These are phyloP conservation scores for Florisuga fusca DNA, from an alignment of 2,797 vertebrate species.

Conservation along the genomic window DNA sequence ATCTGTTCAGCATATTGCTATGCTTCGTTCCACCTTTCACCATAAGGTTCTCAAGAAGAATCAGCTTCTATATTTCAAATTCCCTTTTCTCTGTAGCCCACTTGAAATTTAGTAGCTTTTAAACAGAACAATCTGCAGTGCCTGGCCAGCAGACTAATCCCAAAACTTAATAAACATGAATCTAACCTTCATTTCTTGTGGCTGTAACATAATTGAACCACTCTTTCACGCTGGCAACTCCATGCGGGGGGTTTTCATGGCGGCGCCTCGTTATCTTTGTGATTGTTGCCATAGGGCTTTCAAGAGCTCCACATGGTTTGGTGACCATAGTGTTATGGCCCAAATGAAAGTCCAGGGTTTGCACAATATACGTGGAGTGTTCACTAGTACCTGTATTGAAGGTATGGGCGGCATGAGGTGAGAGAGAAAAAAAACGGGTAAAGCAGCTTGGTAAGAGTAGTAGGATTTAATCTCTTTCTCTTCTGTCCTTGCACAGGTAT, in stretches of 20 bases:
- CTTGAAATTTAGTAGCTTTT: not conserved
- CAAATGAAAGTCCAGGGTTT: constrained; percentile 96
- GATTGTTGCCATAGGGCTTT: constrained; percentile 98
- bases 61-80: not conserved
- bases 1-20: not conserved
- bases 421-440: not conserved
- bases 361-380: constrained; percentile 96
- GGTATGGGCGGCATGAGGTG: rapidly evolving
- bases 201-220: constrained; percentile 99
- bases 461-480: not conserved
- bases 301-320: constrained; percentile 95
- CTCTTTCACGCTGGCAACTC: constrained; percentile 96
- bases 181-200: constrained; percentile 94
- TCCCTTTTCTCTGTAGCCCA: not conserved
- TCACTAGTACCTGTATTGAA: constrained; percentile 88
- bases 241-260: constrained; percentile 96
- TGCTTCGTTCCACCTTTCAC: not conserved
- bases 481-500: not conserved
- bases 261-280: constrained; percentile 96
- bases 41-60: not conserved
- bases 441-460: not conserved
- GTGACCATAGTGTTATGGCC: constrained; percentile 99
- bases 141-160: not conserved
- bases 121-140: not conserved
- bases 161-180: not conserved